phyloP scores from a whole-genome alignment of 2,113 vertebrate genomes.

The Scatophagus argus region DNA sequence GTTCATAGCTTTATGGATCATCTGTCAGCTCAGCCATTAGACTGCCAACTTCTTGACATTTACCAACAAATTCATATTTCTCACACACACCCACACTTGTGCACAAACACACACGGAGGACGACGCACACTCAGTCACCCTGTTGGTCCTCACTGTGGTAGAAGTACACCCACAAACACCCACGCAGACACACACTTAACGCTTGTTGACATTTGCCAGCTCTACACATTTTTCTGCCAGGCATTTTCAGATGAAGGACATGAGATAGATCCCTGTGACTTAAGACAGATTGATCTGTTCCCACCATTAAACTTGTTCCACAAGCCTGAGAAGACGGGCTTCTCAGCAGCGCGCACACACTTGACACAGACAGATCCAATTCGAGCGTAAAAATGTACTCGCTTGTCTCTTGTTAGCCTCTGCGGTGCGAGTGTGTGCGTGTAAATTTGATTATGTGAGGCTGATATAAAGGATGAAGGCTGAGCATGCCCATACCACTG shows the following conservation, averaged over 20 bases:
- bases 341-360: constrained; percentile 34
- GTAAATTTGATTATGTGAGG: constrained; percentile 70
- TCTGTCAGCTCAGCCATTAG: constrained; percentile 78
- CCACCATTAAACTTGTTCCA: constrained; percentile 73
- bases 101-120: constrained; percentile 21
- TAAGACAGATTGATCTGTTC: constrained; percentile 79
- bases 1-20: constrained; percentile 77
- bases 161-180: constrained; percentile 50
- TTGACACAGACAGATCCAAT: constrained; percentile 73
- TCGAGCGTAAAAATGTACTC: constrained; percentile 72
- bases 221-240: constrained; percentile 69
- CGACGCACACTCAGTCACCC: constrained; percentile 55
- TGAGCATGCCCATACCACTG: constrained; percentile 40
- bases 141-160: constrained; percentile 54
- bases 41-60: constrained; percentile 83
- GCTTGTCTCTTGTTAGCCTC: constrained; percentile 68
- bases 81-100: constrained; percentile 54
- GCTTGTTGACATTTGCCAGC: constrained; percentile 81
- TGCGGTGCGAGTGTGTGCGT: constrained; percentile 60
- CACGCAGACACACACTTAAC: constrained; percentile 58
- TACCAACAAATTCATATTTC: constrained; percentile 82
- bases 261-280: constrained; percentile 74
- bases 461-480: constrained; percentile 64
- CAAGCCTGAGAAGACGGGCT: constrained; percentile 58
- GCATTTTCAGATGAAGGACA: constrained; percentile 76